These are phyloP conservation scores for Tinea semifulvella DNA, from an alignment of 2,888 invertebrate genomes.

Conservation along the genomic window DNA sequence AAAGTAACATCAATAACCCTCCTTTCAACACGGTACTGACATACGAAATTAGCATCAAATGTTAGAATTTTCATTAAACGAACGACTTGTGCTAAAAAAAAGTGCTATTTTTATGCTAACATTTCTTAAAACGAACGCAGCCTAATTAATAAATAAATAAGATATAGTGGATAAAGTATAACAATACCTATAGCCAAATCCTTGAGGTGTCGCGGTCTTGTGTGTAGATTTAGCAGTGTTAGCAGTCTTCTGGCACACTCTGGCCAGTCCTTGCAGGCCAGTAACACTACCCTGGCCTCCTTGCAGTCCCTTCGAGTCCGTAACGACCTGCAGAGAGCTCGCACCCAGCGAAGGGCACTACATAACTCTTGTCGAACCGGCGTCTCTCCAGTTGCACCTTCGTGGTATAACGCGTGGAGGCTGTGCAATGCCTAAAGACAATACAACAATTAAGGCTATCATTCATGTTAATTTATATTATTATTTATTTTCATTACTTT, in stretches of 20 bases:
- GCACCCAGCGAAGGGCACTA: constrained; percentile 82
- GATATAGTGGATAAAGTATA: not conserved
- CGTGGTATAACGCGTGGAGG: constrained; percentile 92
- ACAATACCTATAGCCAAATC: constrained; percentile 75
- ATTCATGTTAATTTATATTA: not conserved
- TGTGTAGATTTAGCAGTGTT: constrained; percentile 88
- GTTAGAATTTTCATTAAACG: too few relatives aligned
- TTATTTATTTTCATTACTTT: not conserved
- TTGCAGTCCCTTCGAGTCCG: constrained; percentile 73
- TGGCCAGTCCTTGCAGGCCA: constrained; percentile 85
- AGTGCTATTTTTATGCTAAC: too few relatives aligned
- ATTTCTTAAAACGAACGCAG: too few relatives aligned
- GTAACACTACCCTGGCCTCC: constrained; percentile 71
- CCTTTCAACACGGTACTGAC: too few relatives aligned
- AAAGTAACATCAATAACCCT: too few relatives aligned
- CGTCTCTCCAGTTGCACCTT: constrained; percentile 77
- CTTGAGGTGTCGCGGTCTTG: constrained; percentile 81
- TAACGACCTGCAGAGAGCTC: constrained; percentile 76
- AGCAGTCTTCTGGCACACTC: constrained; percentile 88
- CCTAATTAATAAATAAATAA: too few relatives aligned
- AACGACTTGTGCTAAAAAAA: too few relatives aligned
- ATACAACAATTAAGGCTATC: not conserved
- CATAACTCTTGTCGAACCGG: constrained; percentile 91
- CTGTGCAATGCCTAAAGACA: constrained; percentile 81
- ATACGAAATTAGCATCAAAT: too few relatives aligned